Evolutionary conservation across 2,888 invertebrate genomes (phyloP).

Genomic region (Philhelius pedissequus): DNA sequence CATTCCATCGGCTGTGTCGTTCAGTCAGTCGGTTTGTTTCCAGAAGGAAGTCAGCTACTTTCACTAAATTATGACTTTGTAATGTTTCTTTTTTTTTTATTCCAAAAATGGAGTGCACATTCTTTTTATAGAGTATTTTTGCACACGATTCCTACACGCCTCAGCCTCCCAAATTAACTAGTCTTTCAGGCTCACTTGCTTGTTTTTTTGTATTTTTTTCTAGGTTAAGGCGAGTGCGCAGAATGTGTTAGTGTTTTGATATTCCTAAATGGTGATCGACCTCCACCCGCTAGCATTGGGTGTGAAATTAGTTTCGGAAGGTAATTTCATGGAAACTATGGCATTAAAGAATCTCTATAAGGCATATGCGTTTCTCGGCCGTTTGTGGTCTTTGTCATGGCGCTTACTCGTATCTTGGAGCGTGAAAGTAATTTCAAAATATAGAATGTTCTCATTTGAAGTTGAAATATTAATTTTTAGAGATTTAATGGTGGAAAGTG

Average conservation of each 20-base stretch:
- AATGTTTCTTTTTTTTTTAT: constrained; percentile 58
- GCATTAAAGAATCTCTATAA: constrained; percentile 28
- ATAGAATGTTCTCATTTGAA: constrained; percentile 36
- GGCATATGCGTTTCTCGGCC: constrained; percentile 2
- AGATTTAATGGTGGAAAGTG: constrained; percentile 34
- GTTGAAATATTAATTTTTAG: constrained; percentile 31
- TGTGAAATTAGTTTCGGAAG: constrained; percentile 65
- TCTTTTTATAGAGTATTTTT: constrained; percentile 32
- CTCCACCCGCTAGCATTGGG: constrained; percentile 65
- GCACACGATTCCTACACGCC: constrained; percentile 25
- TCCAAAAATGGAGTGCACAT: constrained; percentile 47
- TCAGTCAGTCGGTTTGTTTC: not conserved
- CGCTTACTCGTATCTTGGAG: constrained; percentile 26
- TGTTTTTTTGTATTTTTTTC: constrained; percentile 15
- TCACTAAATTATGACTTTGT: constrained; percentile 67
- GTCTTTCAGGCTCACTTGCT: not conserved
- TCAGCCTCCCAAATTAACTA: constrained; percentile 32
- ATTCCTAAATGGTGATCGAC: constrained; percentile 56
- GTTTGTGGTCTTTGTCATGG: constrained; percentile 52
- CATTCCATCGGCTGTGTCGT: not conserved
- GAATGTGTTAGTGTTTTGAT: constrained; percentile 20
- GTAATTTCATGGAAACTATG: constrained; percentile 54
- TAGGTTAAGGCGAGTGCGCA: constrained; percentile 47
- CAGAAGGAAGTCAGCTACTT: constrained; percentile 50
- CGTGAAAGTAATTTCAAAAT: constrained; percentile 9